Conservation (phyloP, 2,797 vertebrate species). For the Prionace glauca region DNA sequence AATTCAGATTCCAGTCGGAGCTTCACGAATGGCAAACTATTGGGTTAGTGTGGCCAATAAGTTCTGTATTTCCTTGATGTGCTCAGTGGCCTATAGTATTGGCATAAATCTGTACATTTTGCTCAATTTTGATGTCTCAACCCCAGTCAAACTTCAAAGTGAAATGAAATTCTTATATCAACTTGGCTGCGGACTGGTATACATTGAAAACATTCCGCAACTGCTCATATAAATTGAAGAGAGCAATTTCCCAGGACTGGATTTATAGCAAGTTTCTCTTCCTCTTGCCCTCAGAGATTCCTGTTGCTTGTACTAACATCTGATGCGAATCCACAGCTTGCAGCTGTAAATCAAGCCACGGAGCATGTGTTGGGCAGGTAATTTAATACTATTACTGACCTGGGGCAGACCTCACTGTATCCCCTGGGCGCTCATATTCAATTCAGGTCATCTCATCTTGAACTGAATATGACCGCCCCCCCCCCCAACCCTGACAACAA, state of each 20-base stretch:
- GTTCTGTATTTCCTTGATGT: constrained; percentile 7
- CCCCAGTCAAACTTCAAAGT: background rate
- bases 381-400: constrained; percentile 33
- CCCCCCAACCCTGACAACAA: background rate
- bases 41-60: background rate
- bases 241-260: background rate
- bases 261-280: constrained; percentile 5
- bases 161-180: background rate
- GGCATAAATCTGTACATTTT: background rate
- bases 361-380: constrained; percentile 11
- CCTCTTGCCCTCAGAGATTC: background rate
- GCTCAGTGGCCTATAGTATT: background rate
- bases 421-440: constrained; percentile 20
- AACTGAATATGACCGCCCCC: constrained; percentile 25
- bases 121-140: background rate
- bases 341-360: background rate
- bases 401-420: constrained; percentile 27
- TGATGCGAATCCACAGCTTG: constrained; percentile 1
- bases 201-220: background rate
- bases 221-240: background rate
- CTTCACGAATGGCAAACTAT: background rate
- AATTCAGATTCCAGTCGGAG: background rate
- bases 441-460: constrained; percentile 33
- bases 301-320: background rate
- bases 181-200: background rate